Evolutionary conservation across 2,888 invertebrate genomes (phyloP), one percentile per base, ranked within the genome.

Genomic region (Fragum whitleyi): DNA sequence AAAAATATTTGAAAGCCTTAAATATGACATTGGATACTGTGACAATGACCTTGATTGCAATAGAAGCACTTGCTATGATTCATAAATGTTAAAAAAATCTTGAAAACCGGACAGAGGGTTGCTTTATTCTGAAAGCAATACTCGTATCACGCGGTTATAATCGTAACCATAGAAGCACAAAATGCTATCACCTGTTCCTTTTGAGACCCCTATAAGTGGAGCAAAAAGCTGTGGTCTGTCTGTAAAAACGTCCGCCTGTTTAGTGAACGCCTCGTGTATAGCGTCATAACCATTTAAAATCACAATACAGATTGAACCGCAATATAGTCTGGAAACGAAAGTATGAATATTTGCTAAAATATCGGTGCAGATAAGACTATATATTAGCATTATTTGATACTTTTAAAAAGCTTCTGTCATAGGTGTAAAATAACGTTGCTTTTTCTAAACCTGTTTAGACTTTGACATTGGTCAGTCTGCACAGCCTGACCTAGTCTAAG

Each of bases 171-270:
- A n/a, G n/a, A n/a, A n/a, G n/a, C n/a, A n/a, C n/a, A n/a, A n/a
- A n/a, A n/a, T n/a, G n/a, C n/a, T n/a, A n/a, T n/a, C 61, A 86
- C 88, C 88, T 62, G 88, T 88, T 70, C 88, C 88, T 42, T 87
- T 88, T 2, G 88, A 85, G 5, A 88, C 88, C 26, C 88, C 88
- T 51, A 88, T 87, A 2, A 88, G 79, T 1, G 88, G 87, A 6
- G 86, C 87, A 77, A 87, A 88, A 42, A 88, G 55, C 69, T 88
- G 87, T 1, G 88, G 88, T 62, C 88, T 82, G 69, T 88, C 88
- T 1, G 87, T 88, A 47, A 88, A 88, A 26, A 83, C 75, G n/a
- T 83, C 85, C 14, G 87, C 78, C 72, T 87, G 82, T 72, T 86
- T 86, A 2, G 87, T 86, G 65, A 88, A 88, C 1, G 88, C 88